phyloP scores from a whole-genome alignment of 1,140 invertebrate species.

The Octopus sinensis region DNA sequence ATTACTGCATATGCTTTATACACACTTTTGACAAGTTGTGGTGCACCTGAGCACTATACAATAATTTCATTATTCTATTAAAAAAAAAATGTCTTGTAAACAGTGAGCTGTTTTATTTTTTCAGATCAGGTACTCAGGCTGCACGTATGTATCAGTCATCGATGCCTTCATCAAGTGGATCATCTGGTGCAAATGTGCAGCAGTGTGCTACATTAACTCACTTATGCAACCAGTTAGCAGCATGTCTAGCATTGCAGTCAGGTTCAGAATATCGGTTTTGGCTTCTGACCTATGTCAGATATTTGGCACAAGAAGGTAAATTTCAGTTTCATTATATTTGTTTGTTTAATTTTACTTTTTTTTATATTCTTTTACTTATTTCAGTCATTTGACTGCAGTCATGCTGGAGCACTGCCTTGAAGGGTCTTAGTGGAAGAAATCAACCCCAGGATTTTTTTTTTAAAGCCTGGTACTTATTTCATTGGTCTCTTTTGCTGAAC shows the following conservation, averaged over 20 bases:
- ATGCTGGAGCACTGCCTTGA: background rate
- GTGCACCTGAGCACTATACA: no score
- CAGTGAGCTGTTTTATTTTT: background rate
- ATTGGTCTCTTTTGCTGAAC: background rate
- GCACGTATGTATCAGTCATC: conserved; percentile 38
- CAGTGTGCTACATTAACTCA: conserved; percentile 66
- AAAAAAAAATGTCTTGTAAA: no score
- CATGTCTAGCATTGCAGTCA: conserved; percentile 69
- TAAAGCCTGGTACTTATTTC: background rate
- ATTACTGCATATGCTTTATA: no score
- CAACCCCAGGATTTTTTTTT: background rate
- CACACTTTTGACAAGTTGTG: no score
- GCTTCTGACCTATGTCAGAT: conserved; percentile 71
- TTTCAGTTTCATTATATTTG: conserved; percentile 26
- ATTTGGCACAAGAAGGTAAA: conserved; percentile 74
- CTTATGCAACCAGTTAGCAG: conserved; percentile 73
- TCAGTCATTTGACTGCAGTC: background rate
- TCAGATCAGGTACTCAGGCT: conserved; percentile 38
- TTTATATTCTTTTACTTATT: conserved; percentile 60
- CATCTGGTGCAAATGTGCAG: conserved; percentile 26
- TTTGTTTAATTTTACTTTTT: conserved; percentile 54
- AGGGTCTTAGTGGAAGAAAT: background rate
- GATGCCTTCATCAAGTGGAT: conserved; percentile 3
- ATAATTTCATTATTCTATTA: no score
- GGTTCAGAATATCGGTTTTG: conserved; percentile 75